Evolutionary conservation across 2,113 vertebrate genomes (phyloP), one percentile per base, ranked within the genome.

Genomic region (Eurystomus gularis): DNA sequence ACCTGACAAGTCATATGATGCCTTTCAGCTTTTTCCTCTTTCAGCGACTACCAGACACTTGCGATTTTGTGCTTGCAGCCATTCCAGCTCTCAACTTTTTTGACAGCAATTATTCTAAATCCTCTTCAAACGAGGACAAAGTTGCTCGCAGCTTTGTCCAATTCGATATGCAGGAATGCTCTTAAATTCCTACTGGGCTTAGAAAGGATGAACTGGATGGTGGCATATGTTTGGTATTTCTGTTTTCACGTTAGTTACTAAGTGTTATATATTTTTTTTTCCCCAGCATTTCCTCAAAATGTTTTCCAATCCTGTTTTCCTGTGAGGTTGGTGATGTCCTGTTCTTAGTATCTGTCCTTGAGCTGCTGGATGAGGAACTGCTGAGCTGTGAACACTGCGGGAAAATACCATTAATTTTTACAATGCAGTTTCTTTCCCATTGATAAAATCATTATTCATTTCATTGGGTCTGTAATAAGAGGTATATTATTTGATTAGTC

Each of bases 41-140:
- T 86, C 49, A 29, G 49, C 35, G 66, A 70, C 76, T 90, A 29
- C 46, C 90, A 75, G 58, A 81, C 21, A 21, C 48, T 80, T 76
- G 52, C 28, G 51, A 40, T 62, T 91, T 82, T 85, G 49, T 88
- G 64, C 75, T 85, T 69, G 42, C 52, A 94, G 66, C 62, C 35
- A 26, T 92, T 82, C 66, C 42, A 81, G 15, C 69, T 68, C 78
- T 84, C 82, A 76, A 9, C 71, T 92, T 86, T 72, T 75, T 81
- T 81, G 82, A 73, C 69, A 89, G 88, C 58, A 91, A 21, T 92
- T 93, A 76, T 75, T 69, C 33, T 87, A 66, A 80, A 84, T 80
- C 52, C 2, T 8, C 80, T 61, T 96, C 73, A 93, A 73, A 82
- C 3, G 8, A 77, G 70, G 52, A 71, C 2, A 5, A 75, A 85